phyloP scores from a whole-genome alignment of 92 coral and sea anemone genomes.

The Heliopora coerulea region DNA sequence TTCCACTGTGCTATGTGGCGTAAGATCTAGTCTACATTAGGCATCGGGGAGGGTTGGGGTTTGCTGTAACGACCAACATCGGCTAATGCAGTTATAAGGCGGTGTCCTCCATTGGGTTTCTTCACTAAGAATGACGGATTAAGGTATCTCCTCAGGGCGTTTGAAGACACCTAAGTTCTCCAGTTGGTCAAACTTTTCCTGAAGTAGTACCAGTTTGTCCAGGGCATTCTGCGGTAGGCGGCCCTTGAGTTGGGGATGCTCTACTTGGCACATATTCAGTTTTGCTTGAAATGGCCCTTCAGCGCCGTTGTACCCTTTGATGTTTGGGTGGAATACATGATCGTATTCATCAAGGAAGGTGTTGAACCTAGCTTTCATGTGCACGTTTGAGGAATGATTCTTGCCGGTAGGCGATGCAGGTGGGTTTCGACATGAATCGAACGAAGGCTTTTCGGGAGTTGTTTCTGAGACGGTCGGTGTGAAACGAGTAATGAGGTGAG shows the following conservation, averaged over 20 bases:
- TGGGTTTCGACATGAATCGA: no score
- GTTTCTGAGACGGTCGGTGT: no score
- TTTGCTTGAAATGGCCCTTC: not conserved
- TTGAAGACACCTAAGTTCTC: conserved; percentile 44
- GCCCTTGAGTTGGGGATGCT: not conserved
- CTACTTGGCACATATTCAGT: not conserved
- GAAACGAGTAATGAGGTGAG: not conserved
- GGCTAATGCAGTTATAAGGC: conserved; percentile 45
- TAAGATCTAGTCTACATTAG: no score
- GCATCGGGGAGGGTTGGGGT: no score
- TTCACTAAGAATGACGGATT: conserved; percentile 49
- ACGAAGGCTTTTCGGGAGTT: no score
- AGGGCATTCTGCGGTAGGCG: conserved; percentile 26
- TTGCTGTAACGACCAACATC: conserved; percentile 1
- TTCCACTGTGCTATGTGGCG: conserved; percentile 48
- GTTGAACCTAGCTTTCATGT: no score
- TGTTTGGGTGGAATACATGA: not conserved
- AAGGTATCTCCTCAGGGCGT: conserved; percentile 26
- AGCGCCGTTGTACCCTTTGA: not conserved
- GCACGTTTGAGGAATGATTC: no score
- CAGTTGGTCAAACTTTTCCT: conserved; percentile 45
- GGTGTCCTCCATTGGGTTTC: conserved; percentile 39
- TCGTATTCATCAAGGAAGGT: not conserved
- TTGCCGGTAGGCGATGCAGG: no score
- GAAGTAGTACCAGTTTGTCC: conserved; percentile 38